A percentile compares a stretch with the other conserved stretches of the same genome.
Evolutionary conservation across 1,140 invertebrate species (phyloP).

Genomic region (Drosophila suzukii): DNA sequence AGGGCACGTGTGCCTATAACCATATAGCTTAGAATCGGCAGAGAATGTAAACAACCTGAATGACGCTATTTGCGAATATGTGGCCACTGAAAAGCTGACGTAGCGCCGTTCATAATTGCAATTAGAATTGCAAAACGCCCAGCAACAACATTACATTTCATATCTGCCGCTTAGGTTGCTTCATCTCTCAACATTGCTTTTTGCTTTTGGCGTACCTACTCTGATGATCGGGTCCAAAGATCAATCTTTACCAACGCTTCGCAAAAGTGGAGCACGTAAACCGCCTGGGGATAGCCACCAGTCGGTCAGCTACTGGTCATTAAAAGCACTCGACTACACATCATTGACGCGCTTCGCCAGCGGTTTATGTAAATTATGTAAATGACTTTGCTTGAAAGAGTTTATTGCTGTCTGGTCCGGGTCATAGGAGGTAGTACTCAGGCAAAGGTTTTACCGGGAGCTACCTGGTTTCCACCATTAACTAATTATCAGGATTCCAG

Average conservation of each 20-base stretch:
- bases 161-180: conserved; percentile 6
- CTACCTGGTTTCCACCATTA: not conserved
- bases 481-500: not conserved
- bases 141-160: not conserved
- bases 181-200: conserved; percentile 20
- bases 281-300: not conserved
- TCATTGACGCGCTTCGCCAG: conserved; percentile 6
- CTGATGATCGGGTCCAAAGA: conserved; percentile 75
- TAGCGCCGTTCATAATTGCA: conserved; percentile 18
- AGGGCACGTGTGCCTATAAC: conserved; percentile 36
- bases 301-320: conserved; percentile 25
- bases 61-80: conserved; percentile 4
- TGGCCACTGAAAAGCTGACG: not conserved
- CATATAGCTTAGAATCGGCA: conserved; percentile 15
- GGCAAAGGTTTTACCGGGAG: not conserved
- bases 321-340: conserved; percentile 11
- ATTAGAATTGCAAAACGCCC: conserved; percentile 38
- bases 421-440: not conserved
- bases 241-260: conserved; percentile 36
- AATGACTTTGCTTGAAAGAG: conserved; percentile 10
- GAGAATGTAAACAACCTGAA: conserved; percentile 1
- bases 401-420: conserved; percentile 11
- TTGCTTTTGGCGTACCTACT: conserved; percentile 22
- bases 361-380: conserved; percentile 37
- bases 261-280: conserved; percentile 62